phyloP scores from a whole-genome alignment of 2,797 vertebrate genomes.

The Pseudochromis fuscus region DNA sequence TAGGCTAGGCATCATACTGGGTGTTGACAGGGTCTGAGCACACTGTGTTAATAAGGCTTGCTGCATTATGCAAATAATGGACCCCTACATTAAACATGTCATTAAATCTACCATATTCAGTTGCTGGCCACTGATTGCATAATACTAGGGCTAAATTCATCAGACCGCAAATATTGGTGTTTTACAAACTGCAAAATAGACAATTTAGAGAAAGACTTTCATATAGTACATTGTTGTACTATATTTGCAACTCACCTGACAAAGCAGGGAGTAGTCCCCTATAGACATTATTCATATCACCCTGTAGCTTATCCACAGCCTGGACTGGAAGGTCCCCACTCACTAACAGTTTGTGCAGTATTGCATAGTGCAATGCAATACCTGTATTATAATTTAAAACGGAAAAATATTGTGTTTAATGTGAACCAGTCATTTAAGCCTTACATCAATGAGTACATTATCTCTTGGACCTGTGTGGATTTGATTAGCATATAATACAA shows the following conservation, averaged over 20 bases:
- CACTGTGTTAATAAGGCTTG: neutral
- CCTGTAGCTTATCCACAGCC: neutral
- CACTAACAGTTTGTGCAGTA: neutral
- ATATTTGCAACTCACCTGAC: neutral
- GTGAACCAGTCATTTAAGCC: neutral
- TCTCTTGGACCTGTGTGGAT: neutral
- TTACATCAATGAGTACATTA: neutral
- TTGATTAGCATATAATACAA: neutral
- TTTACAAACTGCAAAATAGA: no score
- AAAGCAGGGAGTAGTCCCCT: neutral
- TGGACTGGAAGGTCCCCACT: neutral
- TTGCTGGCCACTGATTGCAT: neutral
- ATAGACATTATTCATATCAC: neutral
- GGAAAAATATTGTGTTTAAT: neutral
- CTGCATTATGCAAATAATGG: constrained; percentile 6
- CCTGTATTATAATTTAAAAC: neutral
- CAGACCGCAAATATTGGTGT: neutral
- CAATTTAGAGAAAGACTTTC: constrained; percentile 1
- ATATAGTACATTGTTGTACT: no score
- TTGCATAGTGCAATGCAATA: neutral
- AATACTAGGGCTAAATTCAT: neutral
- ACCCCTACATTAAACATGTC: neutral
- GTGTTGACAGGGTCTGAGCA: neutral
- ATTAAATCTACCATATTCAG: constrained; percentile 1
- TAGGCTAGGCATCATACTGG: neutral